phyloP scores from a whole-genome alignment of 2,888 invertebrate genomes.

The Heliconius sara region DNA sequence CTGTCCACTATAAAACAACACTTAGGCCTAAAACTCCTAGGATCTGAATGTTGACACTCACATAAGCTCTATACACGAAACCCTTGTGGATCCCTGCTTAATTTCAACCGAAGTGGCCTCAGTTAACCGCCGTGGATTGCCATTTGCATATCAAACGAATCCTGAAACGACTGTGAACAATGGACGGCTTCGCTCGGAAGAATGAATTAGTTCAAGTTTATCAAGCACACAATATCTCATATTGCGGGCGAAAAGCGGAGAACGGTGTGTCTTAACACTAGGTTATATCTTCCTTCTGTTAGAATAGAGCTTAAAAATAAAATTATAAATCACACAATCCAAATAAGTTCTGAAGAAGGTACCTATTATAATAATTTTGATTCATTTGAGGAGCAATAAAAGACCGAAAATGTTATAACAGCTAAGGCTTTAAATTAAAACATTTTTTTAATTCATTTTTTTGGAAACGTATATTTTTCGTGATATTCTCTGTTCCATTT shows the following conservation, averaged over 20 bases:
- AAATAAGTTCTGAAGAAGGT: too few species aligned
- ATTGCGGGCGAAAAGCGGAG: background rate
- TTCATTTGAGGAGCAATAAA: too few species aligned
- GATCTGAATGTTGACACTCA: slow-evolving; percentile 8
- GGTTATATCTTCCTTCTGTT: background rate
- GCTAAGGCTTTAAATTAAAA: too few species aligned
- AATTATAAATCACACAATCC: too few species aligned
- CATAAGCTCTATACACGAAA: slow-evolving; percentile 16
- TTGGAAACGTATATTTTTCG: too few species aligned
- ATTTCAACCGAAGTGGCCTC: slow-evolving; percentile 1
- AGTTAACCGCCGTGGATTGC: background rate
- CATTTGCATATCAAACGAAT: slow-evolving; percentile 22
- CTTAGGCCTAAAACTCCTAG: background rate
- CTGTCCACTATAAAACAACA: background rate
- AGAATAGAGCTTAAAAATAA: background rate
- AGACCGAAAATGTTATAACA: too few species aligned
- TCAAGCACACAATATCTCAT: too few species aligned
- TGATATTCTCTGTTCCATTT: too few species aligned
- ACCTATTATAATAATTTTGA: too few species aligned
- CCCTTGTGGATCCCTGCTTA: slow-evolving; percentile 16
- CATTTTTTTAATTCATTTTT: too few species aligned
- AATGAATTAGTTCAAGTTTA: too few species aligned
- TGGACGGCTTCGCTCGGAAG: too few species aligned
- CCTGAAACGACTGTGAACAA: background rate
- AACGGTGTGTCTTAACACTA: background rate